phyloP scores from a whole-genome alignment of 30 jellyfish, hydroid and myxozoan species.

The Haliclystus octoradiatus region DNA sequence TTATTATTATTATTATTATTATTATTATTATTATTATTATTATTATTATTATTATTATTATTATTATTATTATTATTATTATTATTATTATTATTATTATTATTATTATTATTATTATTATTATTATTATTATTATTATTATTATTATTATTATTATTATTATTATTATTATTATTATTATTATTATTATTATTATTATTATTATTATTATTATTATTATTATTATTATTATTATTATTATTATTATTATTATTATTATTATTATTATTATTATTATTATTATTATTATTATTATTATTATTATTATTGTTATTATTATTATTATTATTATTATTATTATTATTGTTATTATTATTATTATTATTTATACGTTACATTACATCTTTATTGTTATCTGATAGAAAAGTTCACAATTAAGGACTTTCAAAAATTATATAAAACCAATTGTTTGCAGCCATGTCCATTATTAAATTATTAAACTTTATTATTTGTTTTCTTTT shows the following conservation, averaged over 20 bases:
- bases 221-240: neutral
- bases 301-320: neutral
- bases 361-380: too few relatives aligned
- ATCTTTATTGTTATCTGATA: too few relatives aligned
- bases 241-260: neutral
- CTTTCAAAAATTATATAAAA: too few relatives aligned
- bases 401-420: too few relatives aligned
- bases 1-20: too few relatives aligned
- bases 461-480: too few relatives aligned
- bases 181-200: neutral
- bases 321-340: neutral
- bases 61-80: neutral
- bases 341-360: neutral
- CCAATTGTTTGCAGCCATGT: too few relatives aligned
- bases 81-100: neutral
- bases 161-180: neutral
- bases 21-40: neutral
- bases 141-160: neutral
- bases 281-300: neutral
- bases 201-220: neutral
- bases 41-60: neutral
- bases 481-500: too few relatives aligned
- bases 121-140: neutral
- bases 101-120: neutral
- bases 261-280: neutral